A percentile compares a stretch with the other conserved stretches of the same genome.
Conservation (phyloP, 1,140 invertebrate species). For the Solenopsis fugax region DNA sequence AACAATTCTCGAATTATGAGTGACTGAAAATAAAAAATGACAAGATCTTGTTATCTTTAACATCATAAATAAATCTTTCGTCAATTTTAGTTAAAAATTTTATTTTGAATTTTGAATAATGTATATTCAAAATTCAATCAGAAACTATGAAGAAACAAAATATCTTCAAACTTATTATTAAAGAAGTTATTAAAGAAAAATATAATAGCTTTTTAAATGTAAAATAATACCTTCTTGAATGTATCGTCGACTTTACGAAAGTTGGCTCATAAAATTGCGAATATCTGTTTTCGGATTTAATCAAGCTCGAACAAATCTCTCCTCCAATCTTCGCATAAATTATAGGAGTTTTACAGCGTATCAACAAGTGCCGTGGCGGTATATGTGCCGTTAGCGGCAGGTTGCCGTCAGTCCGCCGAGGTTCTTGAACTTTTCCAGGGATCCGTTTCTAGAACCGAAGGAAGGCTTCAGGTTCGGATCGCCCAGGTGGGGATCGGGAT, state of each 20-base stretch:
- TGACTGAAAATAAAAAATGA: slow-evolving; percentile 19
- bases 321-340: slow-evolving; percentile 5
- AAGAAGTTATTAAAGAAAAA: not conserved
- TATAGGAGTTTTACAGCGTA: slow-evolving; percentile 21
- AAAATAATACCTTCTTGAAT: slow-evolving; percentile 1
- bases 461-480: slow-evolving; percentile 45
- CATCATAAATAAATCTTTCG: not conserved
- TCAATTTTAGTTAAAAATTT: not conserved
- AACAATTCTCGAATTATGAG: not conserved
- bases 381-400: slow-evolving; percentile 37
- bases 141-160: not conserved
- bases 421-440: slow-evolving; percentile 76
- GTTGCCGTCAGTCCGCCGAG: slow-evolving; percentile 44
- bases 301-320: not conserved
- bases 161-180: not conserved
- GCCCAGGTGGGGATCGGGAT: slow-evolving; percentile 74
- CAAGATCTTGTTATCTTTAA: not conserved
- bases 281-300: not conserved
- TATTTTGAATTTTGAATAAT: not conserved
- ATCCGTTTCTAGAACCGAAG: slow-evolving; percentile 66
- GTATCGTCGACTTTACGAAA: not conserved
- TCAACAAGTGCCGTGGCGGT: slow-evolving; percentile 11
- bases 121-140: not conserved
- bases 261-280: not conserved
- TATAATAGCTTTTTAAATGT: not conserved